Evolutionary conservation across 2,797 vertebrate genomes (phyloP), one percentile per base, ranked within the genome.

Genomic region (Rhinichthys osculus): DNA sequence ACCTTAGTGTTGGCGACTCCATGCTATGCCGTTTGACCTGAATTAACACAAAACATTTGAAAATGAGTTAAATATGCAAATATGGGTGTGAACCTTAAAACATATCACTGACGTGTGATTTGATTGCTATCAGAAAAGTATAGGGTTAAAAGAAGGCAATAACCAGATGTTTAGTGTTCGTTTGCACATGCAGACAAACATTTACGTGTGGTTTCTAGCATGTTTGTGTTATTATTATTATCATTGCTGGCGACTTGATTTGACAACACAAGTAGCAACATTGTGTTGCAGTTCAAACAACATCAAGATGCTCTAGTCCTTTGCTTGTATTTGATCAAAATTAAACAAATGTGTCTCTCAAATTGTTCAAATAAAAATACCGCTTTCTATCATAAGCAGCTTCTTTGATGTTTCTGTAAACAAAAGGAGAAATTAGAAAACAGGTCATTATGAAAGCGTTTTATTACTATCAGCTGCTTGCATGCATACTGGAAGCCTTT

Each of bases 151-250:
- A 85, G 72, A 17, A 87, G 88, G 87, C 64, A 88, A 76, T 73
- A 78, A 82, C 88, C 91, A 93, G 91, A 89, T 92, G 23, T 21
- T 71, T 27, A n/a, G n/a, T 57, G 54, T 30, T 64, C 67, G 27
- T 44, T 79, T 62, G n/a, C 64, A 52, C 23, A 73, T 17, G 17
- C 52, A 42, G 23, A 70, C 67, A 69, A 82, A 82, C 47, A 52
- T 62, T 40, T 59, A 21, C 52, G 19, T 74, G 54, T 70, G 40
- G 33, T 64, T 52, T 86, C 33, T 70, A 79, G 30, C 62, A 72
- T 66, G 40, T 35, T 30, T 40, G 40, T 21, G 81, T 62, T 50
- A 50, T 73, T 73, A 73, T 47, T 23, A 16, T 47, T n/a, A 82
- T 62, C 70, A 47, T 5, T 7, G 52, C 38, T 70, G 62, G 27